A percentile compares a stretch with the other conserved stretches of the same genome.
Evolutionary conservation across 2,888 invertebrate species (phyloP).

Genomic region (Cantharis flavilabris): DNA sequence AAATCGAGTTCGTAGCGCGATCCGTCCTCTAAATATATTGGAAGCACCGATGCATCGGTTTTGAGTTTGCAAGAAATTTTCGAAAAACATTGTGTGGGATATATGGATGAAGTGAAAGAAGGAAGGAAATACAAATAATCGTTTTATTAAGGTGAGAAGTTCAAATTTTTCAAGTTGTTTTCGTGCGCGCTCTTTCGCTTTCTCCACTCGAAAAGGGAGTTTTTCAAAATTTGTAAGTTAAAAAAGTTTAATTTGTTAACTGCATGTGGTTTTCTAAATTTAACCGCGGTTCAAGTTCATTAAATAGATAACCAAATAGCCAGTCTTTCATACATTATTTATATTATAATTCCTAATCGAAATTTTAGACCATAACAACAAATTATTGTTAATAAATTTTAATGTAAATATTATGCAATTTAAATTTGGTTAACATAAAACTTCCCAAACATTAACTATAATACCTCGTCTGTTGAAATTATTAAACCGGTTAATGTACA

Average conservation of each 20-base stretch:
- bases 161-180: not conserved
- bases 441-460: not conserved
- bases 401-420: not conserved
- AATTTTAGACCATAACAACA: not conserved
- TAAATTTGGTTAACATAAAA: not conserved
- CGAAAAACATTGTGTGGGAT: not conserved
- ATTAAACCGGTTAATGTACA: not conserved
- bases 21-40: slow-evolving; percentile 4
- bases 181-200: not conserved
- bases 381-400: not conserved
- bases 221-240: not conserved
- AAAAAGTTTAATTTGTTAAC: not conserved
- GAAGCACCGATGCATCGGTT: not conserved
- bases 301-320: not conserved
- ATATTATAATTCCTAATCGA: not conserved
- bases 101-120: not conserved
- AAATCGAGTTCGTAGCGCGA: slow-evolving; percentile 30
- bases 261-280: not conserved
- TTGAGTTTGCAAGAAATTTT: not conserved
- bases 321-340: not conserved
- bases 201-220: not conserved
- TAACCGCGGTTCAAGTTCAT: not conserved
- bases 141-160: not conserved
- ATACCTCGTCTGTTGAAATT: not conserved
- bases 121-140: not conserved